Evolutionary conservation across 2,888 invertebrate genomes (phyloP).

Genomic region (Drosophila ustulata): DNA sequence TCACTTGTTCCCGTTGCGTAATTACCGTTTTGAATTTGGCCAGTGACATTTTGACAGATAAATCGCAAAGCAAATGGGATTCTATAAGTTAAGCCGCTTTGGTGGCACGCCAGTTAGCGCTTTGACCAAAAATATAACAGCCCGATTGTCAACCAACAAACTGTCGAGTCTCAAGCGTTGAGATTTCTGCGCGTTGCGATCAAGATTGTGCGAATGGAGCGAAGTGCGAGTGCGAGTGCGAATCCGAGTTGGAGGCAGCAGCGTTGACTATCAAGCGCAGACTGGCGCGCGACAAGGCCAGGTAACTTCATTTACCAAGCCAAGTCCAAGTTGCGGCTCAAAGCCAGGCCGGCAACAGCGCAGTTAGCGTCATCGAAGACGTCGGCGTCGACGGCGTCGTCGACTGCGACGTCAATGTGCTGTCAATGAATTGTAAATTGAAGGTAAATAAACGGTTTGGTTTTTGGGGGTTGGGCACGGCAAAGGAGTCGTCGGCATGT

Average conservation of each 20-base stretch:
- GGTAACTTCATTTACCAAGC: constrained; percentile 76
- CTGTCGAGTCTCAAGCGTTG: constrained; percentile 4
- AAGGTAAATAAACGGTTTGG: constrained; percentile 37
- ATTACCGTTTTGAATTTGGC: constrained; percentile 64
- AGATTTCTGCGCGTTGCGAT: constrained; percentile 26
- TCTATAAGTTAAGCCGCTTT: constrained; percentile 65
- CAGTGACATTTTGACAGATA: constrained; percentile 57
- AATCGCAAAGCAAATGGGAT: constrained; percentile 54
- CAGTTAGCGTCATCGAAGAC: constrained; percentile 14
- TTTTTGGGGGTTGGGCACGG: constrained; percentile 12
- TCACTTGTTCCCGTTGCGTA: constrained; percentile 47
- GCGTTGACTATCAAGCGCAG: constrained; percentile 53
- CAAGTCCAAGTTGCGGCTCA: constrained; percentile 50
- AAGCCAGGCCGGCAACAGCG: constrained; percentile 29
- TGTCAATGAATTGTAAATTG: constrained; percentile 46
- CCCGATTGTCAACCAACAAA: constrained; percentile 24
- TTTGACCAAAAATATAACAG: constrained; percentile 49
- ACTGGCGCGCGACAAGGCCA: constrained; percentile 78
- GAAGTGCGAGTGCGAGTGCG: constrained; percentile 1
- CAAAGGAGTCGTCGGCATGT: constrained; percentile 35
- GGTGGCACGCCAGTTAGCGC: constrained; percentile 38
- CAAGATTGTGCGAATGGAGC: constrained; percentile 23
- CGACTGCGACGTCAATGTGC: constrained; percentile 11
- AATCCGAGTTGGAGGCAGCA: constrained; percentile 24
- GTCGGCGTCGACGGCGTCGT: constrained; percentile 1